Evolutionary conservation across 2,888 invertebrate genomes (phyloP).

Genomic region (Alviniconcha strummeri): DNA sequence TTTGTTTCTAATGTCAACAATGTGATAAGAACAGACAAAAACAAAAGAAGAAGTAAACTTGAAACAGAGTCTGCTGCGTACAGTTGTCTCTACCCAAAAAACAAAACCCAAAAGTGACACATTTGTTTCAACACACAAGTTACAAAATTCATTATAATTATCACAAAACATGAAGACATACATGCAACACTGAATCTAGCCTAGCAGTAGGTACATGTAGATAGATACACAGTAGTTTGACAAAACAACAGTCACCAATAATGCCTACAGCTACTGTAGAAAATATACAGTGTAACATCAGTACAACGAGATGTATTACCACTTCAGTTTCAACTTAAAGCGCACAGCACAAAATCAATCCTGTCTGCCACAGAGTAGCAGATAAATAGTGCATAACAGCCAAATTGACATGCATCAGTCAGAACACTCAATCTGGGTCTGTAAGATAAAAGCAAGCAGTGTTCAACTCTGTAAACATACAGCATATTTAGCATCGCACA

Average conservation of each 20-base stretch:
- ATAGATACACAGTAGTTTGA: not conserved
- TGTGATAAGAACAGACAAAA: not conserved
- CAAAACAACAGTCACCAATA: conserved; percentile 20
- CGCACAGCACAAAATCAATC: conserved; percentile 1
- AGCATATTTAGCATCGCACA: not conserved
- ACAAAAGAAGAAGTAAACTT: not conserved
- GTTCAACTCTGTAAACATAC: not conserved
- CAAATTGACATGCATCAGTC: conserved; percentile 14
- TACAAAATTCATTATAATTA: not conserved
- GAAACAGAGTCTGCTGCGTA: not conserved
- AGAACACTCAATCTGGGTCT: not conserved
- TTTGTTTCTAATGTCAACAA: no score
- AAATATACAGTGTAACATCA: not conserved
- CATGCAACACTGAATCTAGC: conserved; percentile 20
- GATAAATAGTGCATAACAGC: conserved; percentile 17
- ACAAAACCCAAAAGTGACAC: not conserved
- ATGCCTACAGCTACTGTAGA: conserved; percentile 23
- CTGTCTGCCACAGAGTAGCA: not conserved
- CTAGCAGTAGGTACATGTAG: conserved; percentile 13
- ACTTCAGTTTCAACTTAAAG: conserved; percentile 26
- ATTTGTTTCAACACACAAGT: conserved; percentile 12
- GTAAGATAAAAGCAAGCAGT: not conserved
- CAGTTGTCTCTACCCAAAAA: not conserved
- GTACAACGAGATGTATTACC: not conserved
- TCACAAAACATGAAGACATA: conserved; percentile 1